phyloP scores from a whole-genome alignment of 1,140 invertebrate species.

The Sitodiplosis mosellana region DNA sequence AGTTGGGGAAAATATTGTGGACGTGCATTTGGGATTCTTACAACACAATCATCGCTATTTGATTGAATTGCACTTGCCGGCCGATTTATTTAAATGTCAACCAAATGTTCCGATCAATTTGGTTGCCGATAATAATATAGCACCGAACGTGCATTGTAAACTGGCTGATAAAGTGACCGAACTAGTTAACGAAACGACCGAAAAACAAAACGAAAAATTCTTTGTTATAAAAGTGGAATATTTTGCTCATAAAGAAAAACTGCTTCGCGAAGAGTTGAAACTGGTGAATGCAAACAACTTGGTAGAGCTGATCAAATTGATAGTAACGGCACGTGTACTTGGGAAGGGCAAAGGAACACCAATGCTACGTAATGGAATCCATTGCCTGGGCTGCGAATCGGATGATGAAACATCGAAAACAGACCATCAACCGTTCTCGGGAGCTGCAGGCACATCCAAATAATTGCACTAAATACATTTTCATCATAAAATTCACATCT shows the following conservation, averaged over 20 bases:
- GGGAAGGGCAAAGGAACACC: conserved; percentile 34
- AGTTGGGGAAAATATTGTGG: conserved; percentile 16
- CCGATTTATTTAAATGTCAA: conserved; percentile 12
- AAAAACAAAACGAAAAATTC: conserved; percentile 5
- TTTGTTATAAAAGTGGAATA: conserved; percentile 30
- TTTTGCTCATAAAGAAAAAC: conserved; percentile 31
- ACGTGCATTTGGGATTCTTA: conserved; percentile 24
- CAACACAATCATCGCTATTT: conserved; percentile 24
- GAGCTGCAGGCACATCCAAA: too few species aligned
- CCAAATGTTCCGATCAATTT: conserved; percentile 10
- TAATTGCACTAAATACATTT: too few species aligned
- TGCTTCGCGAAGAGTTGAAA: conserved; percentile 28
- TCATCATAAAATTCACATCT: too few species aligned
- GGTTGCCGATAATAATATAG: conserved; percentile 12
- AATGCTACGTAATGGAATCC: conserved; percentile 30
- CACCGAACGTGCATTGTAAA: conserved; percentile 21
- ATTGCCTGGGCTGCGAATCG: conserved; percentile 25
- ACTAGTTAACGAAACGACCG: too few species aligned
- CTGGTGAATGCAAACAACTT: conserved; percentile 22
- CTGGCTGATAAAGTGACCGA: conserved; percentile 18
- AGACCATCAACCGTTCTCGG: too few species aligned
- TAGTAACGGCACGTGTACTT: conserved; percentile 25
- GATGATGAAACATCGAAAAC: conserved; percentile 17
- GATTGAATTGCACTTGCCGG: conserved; percentile 20
- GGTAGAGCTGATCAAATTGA: conserved; percentile 18